These are phyloP conservation scores for Synergus umbraculus DNA, from an alignment of 2,888 invertebrate genomes.

Conservation along the genomic window DNA sequence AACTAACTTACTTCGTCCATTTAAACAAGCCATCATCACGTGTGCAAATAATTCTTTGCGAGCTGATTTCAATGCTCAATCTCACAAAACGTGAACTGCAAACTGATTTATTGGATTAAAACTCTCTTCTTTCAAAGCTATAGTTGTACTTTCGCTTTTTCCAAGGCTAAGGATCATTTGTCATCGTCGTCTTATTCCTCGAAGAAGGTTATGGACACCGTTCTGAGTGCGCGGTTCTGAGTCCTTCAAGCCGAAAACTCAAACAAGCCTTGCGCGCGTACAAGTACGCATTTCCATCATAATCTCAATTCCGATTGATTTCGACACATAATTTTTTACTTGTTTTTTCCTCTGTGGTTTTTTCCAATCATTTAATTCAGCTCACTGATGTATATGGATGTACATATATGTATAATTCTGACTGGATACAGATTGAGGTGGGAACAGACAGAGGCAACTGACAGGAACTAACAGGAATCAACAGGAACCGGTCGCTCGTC, in stretches of 20 bases:
- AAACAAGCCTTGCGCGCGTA: background rate
- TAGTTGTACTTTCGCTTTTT: slow-evolving; percentile 9
- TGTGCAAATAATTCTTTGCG: background rate
- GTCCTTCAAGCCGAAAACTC: background rate
- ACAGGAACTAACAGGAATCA: too few relatives aligned
- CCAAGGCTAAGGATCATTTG: slow-evolving; percentile 8
- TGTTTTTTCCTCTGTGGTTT: too few relatives aligned
- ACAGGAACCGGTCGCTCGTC: too few relatives aligned
- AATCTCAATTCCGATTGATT: background rate
- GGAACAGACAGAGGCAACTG: too few relatives aligned
- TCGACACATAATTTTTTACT: background rate
- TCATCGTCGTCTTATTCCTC: background rate
- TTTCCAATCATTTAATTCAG: too few relatives aligned
- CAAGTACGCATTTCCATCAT: background rate
- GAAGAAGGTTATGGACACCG: background rate
- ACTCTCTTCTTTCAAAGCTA: background rate
- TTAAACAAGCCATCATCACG: slow-evolving; percentile 9
- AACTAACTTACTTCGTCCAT: slow-evolving; percentile 21
- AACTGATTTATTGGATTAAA: slow-evolving; percentile 22
- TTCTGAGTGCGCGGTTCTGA: background rate
- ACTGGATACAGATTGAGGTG: too few relatives aligned
- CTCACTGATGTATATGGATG: too few relatives aligned
- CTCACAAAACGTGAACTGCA: slow-evolving; percentile 1
- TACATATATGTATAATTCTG: too few relatives aligned
- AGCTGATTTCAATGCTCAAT: background rate